Base-by-base conservation (phyloP, 1,140 invertebrate species). In the Harpegnathos saltator region DNA sequence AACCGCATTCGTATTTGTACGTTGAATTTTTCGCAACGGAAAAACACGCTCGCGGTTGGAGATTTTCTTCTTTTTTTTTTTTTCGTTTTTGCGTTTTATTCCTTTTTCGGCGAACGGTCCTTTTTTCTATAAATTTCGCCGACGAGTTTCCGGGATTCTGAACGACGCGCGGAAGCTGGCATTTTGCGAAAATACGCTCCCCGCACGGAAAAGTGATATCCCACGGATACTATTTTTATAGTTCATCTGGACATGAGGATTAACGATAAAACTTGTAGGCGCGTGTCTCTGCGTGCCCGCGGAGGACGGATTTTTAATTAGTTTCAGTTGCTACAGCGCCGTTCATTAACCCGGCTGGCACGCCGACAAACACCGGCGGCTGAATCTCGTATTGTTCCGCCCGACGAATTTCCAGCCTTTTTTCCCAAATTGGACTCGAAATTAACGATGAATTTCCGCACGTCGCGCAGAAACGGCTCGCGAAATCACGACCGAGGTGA, bases 1-100 rank as follows among this genome's bases (percentile, higher is more conserved):
- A 58, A 59, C 17, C 54, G 52, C 66, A 72, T 63, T 58, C 63
- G 69, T 69, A 62, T 82, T 82, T 74, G 74, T 33, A 71, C 75
- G 56, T 80, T 71, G 75, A 80, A 80, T 80, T 80, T 80, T 68
- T 80, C 38, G n/a, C 65, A 58, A 56, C 29, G 29, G 74, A 38
- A 48, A 78, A 74, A 78, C 33, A 69, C 29, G 75, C n/a, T 15
- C 65, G 24, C 22, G 14, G 65, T 71, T 44, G 24, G 38, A 58
- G 33, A 65, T 58, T 22, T 69, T 29, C 69, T 69, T 69, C 26
- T 56, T 19, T 19, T 56, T 56, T 19, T 19, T 22, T 56, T 56
- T 7, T 22, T 19, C 1, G 15, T 4, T n/a, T 33, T 44, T 44
- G 4, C 7, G 7, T 44, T 44, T 44, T 44, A 44, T 44, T 44